Evolutionary conservation across 2,113 vertebrate species (phyloP), one percentile per base, ranked within the genome.

Genomic region (Ardeotis arabs): DNA sequence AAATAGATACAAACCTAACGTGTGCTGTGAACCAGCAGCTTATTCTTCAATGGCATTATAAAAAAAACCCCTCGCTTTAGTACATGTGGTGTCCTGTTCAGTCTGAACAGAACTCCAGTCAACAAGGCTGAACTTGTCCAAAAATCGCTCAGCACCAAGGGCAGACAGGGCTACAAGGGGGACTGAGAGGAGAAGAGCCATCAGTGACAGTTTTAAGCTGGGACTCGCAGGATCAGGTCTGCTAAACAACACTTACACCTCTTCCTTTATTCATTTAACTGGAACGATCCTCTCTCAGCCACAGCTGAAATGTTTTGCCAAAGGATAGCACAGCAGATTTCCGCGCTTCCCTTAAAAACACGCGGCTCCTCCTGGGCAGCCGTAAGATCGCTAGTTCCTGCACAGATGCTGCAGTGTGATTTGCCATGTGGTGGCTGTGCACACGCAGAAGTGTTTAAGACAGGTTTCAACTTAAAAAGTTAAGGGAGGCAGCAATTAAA

Each of bases 371-470:
- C 33, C 29, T 3, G 35, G 70, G 81, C 73, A 88, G 37, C 68
- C 14, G 2, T 1, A 6, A 22, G 45, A 1, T 7, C 19, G 22
- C 7, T 5, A 74, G 63, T 6, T 16, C 21, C 1, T 2, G 19
- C 59, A 28, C 58, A 33, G 13, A 18, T 3, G 12, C 93, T 29
- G 56, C 53, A 1, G 12, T 4, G 49, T 19, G 35, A 5, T 31
- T 50, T 49, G 72, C 63, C 70, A 20, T 6, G 6, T 3, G 15
- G n/a, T 66, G 56, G 22, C 1, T 41, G 24, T 23, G 56, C 69
- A 5, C 7, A 16, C 2, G n/a, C 52, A 67, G 9, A 13, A 68
- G 6, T 8, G 68, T 9, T 53, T 29, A 12, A 62, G 10, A 11
- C 31, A 21, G 24, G 35, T 68, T 44, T 44, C 15, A 44, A 35